These are phyloP conservation scores for Caerostris extrusa DNA, from an alignment of 1,140 invertebrate genomes.

Conservation along the genomic window DNA sequence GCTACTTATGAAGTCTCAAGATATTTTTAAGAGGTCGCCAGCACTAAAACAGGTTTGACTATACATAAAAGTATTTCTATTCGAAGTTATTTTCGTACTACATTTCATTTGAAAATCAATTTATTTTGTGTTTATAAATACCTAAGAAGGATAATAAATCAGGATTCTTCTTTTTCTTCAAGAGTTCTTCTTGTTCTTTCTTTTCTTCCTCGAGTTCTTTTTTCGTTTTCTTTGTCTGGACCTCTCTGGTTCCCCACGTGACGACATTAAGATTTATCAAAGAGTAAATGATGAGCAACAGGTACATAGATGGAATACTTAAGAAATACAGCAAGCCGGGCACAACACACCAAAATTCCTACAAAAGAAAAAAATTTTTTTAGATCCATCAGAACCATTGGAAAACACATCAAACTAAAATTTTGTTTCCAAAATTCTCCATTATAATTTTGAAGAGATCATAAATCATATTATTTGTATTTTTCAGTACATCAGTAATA, in stretches of 20 bases:
- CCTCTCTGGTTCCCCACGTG: constrained; percentile 99
- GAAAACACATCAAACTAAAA: no score
- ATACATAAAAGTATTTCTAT: no score
- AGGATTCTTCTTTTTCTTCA: constrained; percentile 91
- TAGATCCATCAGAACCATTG: no score
- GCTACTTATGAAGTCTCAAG: no score
- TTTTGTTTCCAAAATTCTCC: no score
- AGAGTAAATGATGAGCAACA: constrained; percentile 98
- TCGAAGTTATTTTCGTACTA: no score
- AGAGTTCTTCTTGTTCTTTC: constrained; percentile 90
- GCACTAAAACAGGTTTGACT: no score
- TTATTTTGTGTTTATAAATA: neutral
- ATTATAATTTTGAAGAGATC: no score
- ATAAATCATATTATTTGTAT: no score
- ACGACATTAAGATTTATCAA: constrained; percentile 99
- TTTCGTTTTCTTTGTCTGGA: constrained; percentile 84
- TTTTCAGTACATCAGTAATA: no score
- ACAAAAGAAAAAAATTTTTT: neutral
- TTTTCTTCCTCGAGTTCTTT: constrained; percentile 78
- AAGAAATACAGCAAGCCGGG: constrained; percentile 97
- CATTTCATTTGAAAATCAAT: no score
- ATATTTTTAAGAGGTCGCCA: no score
- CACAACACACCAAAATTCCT: constrained; percentile 97
- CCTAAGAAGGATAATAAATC: constrained; percentile 88
- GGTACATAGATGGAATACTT: constrained; percentile 98